A percentile compares a stretch with the other conserved stretches of the same genome.
These are phyloP conservation scores for Drosophila grimshawi DNA, from an alignment of 1,140 invertebrate genomes.

Conservation along the genomic window DNA sequence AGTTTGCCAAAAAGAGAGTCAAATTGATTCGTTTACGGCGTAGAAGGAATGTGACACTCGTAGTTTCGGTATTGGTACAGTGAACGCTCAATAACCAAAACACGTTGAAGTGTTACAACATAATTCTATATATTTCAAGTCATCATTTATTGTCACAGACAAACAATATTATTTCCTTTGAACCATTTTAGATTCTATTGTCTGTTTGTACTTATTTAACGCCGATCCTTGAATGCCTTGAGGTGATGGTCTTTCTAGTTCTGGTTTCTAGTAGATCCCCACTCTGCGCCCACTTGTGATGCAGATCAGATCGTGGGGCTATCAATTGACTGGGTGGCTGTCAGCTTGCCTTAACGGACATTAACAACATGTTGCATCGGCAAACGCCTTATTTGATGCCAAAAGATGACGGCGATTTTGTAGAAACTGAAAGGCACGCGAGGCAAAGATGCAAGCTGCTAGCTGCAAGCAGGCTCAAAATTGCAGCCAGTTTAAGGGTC, in stretches of 20 bases:
- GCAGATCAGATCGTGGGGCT: conserved; percentile 44
- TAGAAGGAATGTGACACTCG: background rate
- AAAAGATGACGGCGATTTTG: conserved; percentile 72
- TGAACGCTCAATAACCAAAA: background rate
- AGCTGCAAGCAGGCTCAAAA: background rate
- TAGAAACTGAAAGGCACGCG: conserved; percentile 70
- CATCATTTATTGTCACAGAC: no score
- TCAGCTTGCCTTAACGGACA: conserved; percentile 75
- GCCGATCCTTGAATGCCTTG: background rate
- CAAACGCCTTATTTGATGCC: conserved; percentile 59
- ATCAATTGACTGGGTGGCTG: conserved; percentile 75
- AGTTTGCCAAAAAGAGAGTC: conserved; percentile 11
- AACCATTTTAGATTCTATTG: no score
- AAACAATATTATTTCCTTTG: no score
- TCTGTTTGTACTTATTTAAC: no score
- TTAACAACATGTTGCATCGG: conserved; percentile 64
- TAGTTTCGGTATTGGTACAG: background rate
- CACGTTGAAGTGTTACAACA: background rate
- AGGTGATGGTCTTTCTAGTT: background rate
- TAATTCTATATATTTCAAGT: no score
- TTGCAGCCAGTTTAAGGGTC: conserved; percentile 20
- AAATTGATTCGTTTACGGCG: conserved; percentile 18
- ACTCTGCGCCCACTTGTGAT: conserved; percentile 60
- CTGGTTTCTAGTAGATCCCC: background rate
- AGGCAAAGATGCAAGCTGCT: background rate